Evolutionary conservation across 2,888 invertebrate genomes (phyloP).

Genomic region (Dione juno): DNA sequence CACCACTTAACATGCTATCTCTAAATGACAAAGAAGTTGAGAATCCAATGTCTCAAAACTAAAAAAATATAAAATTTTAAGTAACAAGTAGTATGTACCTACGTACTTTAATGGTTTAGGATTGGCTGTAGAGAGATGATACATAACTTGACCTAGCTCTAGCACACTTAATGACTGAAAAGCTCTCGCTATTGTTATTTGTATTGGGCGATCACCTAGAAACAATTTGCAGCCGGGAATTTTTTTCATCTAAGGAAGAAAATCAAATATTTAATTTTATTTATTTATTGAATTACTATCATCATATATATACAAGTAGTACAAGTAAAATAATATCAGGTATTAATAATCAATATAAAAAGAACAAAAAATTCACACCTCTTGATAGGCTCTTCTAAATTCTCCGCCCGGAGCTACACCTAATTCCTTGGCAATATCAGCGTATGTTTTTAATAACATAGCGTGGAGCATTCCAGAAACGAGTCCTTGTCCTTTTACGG

Average conservation of each 20-base stretch:
- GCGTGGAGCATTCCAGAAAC: conserved; percentile 77
- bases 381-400: conserved; percentile 77
- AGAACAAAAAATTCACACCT: conserved; percentile 53
- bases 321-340: no score
- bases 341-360: background rate
- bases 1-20: no score
- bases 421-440: conserved; percentile 76
- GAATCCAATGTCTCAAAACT: background rate
- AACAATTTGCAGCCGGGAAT: conserved; percentile 78
- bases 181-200: conserved; percentile 77
- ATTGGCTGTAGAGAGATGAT: conserved; percentile 70
- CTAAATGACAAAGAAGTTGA: background rate
- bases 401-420: conserved; percentile 80
- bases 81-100: conserved; percentile 43
- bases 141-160: conserved; percentile 76
- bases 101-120: conserved; percentile 76
- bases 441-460: conserved; percentile 77
- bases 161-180: conserved; percentile 73
- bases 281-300: background rate
- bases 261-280: background rate
- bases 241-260: conserved; percentile 70
- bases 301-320: no score
- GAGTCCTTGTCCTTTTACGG: conserved; percentile 74
- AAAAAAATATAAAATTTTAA: background rate
- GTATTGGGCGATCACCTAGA: conserved; percentile 76